Percentiles rank a stretch among this genome's conserved stretches.
Evolutionary conservation across 2,888 invertebrate species (phyloP).

Genomic region (Melinaea menophilus): DNA sequence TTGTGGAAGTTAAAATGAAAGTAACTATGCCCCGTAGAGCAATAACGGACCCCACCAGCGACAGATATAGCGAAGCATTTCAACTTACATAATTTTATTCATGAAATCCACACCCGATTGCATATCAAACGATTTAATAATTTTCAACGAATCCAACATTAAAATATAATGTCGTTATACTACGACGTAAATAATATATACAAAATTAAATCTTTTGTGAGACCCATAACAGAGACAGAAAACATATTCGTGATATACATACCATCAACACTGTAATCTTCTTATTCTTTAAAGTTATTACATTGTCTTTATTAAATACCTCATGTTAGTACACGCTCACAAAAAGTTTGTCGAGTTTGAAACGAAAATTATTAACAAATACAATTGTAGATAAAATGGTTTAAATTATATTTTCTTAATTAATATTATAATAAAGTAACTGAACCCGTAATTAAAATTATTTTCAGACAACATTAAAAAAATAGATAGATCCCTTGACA

Average conservation of each 20-base stretch:
- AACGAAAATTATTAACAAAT: neutral
- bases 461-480: too few species aligned
- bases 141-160: conserved; percentile 39
- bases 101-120: conserved; percentile 57
- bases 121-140: conserved; percentile 50
- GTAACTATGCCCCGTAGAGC: conserved; percentile 71
- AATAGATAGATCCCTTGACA: neutral
- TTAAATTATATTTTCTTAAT: too few species aligned
- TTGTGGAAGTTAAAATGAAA: conserved; percentile 76
- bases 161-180: conserved; percentile 29
- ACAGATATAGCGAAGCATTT: conserved; percentile 37
- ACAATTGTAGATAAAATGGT: too few species aligned
- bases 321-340: neutral
- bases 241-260: conserved; percentile 24
- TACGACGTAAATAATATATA: conserved; percentile 30
- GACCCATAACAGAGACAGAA: conserved; percentile 8
- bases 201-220: conserved; percentile 28
- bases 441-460: too few species aligned
- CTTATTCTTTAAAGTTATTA: conserved; percentile 19
- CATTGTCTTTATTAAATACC: conserved; percentile 20
- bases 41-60: conserved; percentile 56
- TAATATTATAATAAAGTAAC: too few species aligned
- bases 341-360: neutral
- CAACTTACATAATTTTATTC: conserved; percentile 52
- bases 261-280: conserved; percentile 24